Base-by-base conservation (phyloP, 2,113 vertebrate species). In the Gallinago paraguaiae region DNA sequence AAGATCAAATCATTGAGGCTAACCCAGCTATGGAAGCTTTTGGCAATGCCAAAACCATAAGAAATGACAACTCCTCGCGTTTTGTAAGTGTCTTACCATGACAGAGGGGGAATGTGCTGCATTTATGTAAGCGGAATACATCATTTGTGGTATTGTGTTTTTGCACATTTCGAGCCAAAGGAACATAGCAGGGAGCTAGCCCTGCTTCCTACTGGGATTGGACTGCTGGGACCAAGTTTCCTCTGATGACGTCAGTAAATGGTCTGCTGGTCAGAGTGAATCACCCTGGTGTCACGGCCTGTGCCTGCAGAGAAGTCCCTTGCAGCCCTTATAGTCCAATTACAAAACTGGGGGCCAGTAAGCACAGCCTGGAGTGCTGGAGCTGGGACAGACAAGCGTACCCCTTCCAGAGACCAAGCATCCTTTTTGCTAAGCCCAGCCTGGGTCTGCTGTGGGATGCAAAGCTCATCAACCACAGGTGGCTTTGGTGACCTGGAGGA, bases 11-110 rank as follows among this genome's bases (percentile, higher is more conserved):
- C 97, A 99, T 99, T 13, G 99, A 99, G 97, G 99, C 99, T 2
- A 99, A 99, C 96, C 99, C 99, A 10, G 99, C 99, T 91, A 99
- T 99, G 99, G 99, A 99, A 89, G 98, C 99, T 31, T 99, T 99
- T 96, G 99, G 99, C 77, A 99, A 99, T 2, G 99, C 99, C 96
- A 99, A 99, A 98, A 99, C 99, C 11, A 92, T 99, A 81, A 98
- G 99, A 86, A 99, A 99, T 4, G 99, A 99, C 97, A 99, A 99
- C 97, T 99, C 99, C 6, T 99, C 99, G 0, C 99, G 99, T 51
- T 99, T 99, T 97, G 99, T 99, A 96, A 99, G 99, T 98, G 64
- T 51, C 78, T 22, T 13, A 2, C 64, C 2, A 13, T 65, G 81
- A 6, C 60, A 43, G 68, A 37, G 41, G 13, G 43, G 43, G 23